These are phyloP conservation scores for Eonycteris spelaea DNA, from an alignment of 2,113 vertebrate species.

Conservation along the genomic window DNA sequence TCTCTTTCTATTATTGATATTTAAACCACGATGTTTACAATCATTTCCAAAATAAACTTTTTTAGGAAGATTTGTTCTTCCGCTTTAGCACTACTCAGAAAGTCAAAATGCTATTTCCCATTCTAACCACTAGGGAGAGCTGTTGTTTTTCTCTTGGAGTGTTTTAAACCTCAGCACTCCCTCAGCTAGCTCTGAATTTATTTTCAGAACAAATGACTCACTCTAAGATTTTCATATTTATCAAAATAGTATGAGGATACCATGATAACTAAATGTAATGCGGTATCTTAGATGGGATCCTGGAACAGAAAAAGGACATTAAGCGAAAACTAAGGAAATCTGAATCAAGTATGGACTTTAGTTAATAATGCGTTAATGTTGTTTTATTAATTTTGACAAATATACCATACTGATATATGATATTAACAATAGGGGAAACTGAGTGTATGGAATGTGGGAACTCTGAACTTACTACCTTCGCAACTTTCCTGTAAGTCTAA, in stretches of 20 bases:
- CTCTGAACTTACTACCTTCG: background rate
- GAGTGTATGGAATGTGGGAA: background rate
- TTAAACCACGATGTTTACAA: background rate
- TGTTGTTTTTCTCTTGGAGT: slow-evolving; percentile 9
- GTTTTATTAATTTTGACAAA: background rate
- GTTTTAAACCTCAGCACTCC: background rate
- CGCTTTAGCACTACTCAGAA: background rate
- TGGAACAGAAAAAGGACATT: background rate
- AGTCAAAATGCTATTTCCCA: background rate
- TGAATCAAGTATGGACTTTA: background rate
- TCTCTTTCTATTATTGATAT: background rate
- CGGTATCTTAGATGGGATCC: background rate
- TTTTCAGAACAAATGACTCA: background rate
- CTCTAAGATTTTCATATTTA: background rate
- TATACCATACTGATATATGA: background rate
- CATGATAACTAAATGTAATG: background rate
- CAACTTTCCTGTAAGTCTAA: background rate
- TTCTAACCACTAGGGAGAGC: slow-evolving; percentile 51
- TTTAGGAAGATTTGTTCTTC: background rate
- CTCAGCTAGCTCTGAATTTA: background rate
- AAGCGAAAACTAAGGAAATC: background rate
- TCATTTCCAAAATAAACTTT: background rate
- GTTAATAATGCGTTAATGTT: background rate
- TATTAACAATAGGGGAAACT: background rate
- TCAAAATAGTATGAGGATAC: background rate